Evolutionary conservation across 2,888 invertebrate genomes (phyloP), one percentile per base, ranked within the genome.

Genomic region (Eristalis tenax): DNA sequence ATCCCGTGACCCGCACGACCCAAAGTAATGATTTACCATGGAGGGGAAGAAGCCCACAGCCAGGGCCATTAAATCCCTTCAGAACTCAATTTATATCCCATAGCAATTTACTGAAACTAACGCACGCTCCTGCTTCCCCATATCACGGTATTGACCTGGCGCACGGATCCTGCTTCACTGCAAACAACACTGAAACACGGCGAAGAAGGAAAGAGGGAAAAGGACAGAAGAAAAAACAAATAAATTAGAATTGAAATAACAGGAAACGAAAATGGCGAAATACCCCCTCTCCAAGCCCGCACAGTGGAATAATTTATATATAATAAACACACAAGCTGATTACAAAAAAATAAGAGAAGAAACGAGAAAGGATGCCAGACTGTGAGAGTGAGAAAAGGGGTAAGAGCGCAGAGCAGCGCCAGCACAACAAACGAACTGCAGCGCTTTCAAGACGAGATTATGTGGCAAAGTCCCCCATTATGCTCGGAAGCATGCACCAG

Each of bases 1-100:
- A 74, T 86, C 77, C 78, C 70, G 64, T 79, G 86, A 83, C 78
- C 83, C 82, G 78, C 56, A 71, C 65, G 66, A 79, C 74, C 78
- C 83, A 22, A 83, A 70, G 74, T 78, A 86, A 82, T 83, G 83
- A 86, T 86, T 86, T 79, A 79, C 56, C 61, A 59, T 43, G 63
- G 26, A 32, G 56, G 56, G 56, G 64, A 8, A 15, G 50, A 35
- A 35, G 56, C 50, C 57, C 22, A 71, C 38, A 65, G 28, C 15
- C 23, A 43, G 40, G 56, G 89, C 91, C 91, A 91, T 91, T 91
- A 91, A 91, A 91, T 91, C 91, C 91, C 91, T 90, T 90, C 90
- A 90, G 91, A 91, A 91, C 91, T 90, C 90, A 91, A 91, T 91
- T 91, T 90, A 90, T 91, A 91, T 91, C 91, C 91, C 91, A 91